Conservation (phyloP, 2,888 invertebrate species). For the Pollenia amentaria region DNA sequence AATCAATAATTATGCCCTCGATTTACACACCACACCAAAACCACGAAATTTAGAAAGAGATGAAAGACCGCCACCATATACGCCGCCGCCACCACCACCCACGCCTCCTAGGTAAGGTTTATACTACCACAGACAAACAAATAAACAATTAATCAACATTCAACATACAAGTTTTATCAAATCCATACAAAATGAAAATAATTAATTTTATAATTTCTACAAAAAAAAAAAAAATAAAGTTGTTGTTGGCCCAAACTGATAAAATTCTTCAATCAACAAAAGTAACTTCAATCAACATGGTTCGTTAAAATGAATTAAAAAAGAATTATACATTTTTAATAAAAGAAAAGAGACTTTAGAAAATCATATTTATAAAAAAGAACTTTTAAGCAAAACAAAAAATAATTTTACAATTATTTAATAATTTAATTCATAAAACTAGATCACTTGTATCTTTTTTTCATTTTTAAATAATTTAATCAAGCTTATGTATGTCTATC, state of each 20-base stretch:
- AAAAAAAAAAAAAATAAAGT: neutral
- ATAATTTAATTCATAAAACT: neutral
- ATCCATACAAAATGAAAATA: neutral
- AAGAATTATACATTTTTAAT: neutral
- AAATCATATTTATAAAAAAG: neutral
- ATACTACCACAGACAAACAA: conserved; percentile 51
- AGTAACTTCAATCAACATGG: conserved; percentile 66
- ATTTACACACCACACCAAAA: conserved; percentile 83
- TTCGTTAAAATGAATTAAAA: conserved; percentile 35
- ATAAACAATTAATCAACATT: conserved; percentile 77
- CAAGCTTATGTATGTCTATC: conserved; percentile 48
- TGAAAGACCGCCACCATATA: conserved; percentile 78
- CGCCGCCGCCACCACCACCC: conserved; percentile 79
- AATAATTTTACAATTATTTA: neutral
- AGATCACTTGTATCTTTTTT: neutral
- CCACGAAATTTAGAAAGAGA: conserved; percentile 81
- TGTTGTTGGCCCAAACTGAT: conserved; percentile 19
- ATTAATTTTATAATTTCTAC: neutral
- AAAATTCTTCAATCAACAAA: conserved; percentile 74
- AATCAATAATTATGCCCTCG: conserved; percentile 80
- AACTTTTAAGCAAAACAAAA: neutral
- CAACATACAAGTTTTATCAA: conserved; percentile 76
- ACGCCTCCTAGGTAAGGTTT: conserved; percentile 83
- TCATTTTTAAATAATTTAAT: conserved; percentile 12
- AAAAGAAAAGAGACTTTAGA: neutral